phyloP scores from a whole-genome alignment of 2,888 invertebrate genomes.

The Melanargia galathea region DNA sequence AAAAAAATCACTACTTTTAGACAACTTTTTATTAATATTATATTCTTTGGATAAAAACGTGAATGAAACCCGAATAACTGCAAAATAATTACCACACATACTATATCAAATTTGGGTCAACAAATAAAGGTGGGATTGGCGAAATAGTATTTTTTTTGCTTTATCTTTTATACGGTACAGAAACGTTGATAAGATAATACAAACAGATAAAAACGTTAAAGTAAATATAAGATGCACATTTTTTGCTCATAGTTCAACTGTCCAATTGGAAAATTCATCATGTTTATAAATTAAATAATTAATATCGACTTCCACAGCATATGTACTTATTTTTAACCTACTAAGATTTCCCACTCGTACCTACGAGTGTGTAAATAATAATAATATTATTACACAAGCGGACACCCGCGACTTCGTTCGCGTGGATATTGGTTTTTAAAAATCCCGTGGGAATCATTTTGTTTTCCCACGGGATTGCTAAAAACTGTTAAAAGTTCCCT shows the following conservation, averaged over 20 bases:
- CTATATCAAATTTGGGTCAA: conserved; percentile 67
- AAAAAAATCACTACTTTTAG: too few relatives aligned
- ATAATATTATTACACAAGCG: too few relatives aligned
- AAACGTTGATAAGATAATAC: conserved; percentile 74
- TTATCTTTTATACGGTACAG: conserved; percentile 74
- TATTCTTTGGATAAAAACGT: too few relatives aligned
- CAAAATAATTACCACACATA: conserved; percentile 46
- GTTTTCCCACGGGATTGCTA: too few relatives aligned
- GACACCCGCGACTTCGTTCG: too few relatives aligned
- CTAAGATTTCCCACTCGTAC: too few relatives aligned
- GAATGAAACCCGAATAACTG: conserved; percentile 15
- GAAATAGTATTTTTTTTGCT: conserved; percentile 65
- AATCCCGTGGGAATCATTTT: too few relatives aligned
- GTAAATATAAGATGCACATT: conserved; percentile 78
- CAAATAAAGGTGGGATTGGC: conserved; percentile 77
- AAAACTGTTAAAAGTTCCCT: too few relatives aligned
- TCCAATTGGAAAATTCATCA: conserved; percentile 46
- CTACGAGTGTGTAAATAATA: not conserved
- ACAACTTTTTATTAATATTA: too few relatives aligned
- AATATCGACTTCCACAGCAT: too few relatives aligned
- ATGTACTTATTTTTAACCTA: not conserved
- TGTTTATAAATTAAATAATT: conserved; percentile 29
- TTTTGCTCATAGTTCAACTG: conserved; percentile 55
- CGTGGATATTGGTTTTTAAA: too few relatives aligned
- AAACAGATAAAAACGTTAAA: conserved; percentile 66